phyloP scores from a whole-genome alignment of 2,797 vertebrate genomes.

The Hephaestus fuliginosus region DNA sequence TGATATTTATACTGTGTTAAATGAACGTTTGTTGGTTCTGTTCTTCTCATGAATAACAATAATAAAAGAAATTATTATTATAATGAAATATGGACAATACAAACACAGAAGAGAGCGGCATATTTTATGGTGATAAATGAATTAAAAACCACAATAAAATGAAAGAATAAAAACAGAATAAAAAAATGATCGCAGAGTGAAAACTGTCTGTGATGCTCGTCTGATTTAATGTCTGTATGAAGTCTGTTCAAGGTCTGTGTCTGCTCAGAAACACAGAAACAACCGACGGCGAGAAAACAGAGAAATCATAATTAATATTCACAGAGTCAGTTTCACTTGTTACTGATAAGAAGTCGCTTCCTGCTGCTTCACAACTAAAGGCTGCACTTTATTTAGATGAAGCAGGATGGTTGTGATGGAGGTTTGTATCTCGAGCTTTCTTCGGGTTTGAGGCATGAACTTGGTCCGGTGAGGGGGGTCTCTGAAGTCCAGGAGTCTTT shows the following conservation, averaged over 20 bases:
- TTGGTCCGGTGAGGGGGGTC: no score
- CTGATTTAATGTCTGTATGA: background rate
- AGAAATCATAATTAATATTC: background rate
- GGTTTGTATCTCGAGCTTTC: no score
- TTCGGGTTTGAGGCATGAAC: no score
- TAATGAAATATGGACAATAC: background rate
- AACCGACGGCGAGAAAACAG: background rate
- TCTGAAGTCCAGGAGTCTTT: no score
- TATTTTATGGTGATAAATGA: background rate
- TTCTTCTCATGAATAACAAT: no score
- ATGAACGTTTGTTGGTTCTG: no score
- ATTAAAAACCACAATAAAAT: background rate
- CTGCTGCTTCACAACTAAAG: background rate
- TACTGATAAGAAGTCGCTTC: background rate
- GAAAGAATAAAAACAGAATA: no score
- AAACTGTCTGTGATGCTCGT: background rate
- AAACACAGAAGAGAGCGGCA: background rate
- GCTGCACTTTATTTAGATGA: background rate
- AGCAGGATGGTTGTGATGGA: no score
- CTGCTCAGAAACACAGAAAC: no score
- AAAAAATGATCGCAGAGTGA: no score
- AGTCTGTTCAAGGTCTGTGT: background rate
- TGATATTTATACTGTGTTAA: background rate
- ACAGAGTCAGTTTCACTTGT: background rate
- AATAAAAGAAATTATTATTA: no score